Conservation (phyloP, 92 coral and sea anemone genomes). For the Zoanthus sansibaricus region DNA sequence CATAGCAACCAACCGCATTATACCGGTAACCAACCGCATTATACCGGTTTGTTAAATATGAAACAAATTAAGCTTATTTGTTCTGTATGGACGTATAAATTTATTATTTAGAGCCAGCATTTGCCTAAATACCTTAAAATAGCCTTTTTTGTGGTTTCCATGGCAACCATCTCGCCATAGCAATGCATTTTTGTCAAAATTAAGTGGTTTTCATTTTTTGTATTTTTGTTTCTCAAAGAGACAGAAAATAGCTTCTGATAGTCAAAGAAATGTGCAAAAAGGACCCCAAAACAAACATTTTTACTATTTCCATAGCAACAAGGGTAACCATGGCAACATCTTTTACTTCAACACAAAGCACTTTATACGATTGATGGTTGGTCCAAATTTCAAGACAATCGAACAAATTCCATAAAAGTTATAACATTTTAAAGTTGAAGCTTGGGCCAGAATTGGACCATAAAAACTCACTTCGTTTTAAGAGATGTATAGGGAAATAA, state of each 20-base stretch:
- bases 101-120: neutral
- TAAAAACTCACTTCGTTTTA: neutral
- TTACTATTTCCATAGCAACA: neutral
- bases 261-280: neutral
- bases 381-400: slow-evolving; percentile 32
- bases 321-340: slow-evolving; percentile 8
- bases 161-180: slow-evolving; percentile 11
- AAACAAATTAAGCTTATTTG: neutral
- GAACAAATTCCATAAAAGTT: slow-evolving; percentile 13
- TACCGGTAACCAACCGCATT: too few species aligned
- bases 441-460: slow-evolving; percentile 16
- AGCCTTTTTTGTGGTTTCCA: neutral
- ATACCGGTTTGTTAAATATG: neutral
- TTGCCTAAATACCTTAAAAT: too few species aligned
- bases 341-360: neutral
- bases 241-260: neutral
- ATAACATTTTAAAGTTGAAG: neutral
- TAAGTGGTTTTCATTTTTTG: neutral
- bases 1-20: slow-evolving; percentile 18
- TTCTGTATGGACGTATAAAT: neutral
- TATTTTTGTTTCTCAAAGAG: neutral
- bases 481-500: slow-evolving; percentile 10
- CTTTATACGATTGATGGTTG: neutral
- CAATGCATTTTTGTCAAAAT: neutral
- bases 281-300: neutral